A percentile compares a stretch with the other conserved stretches of the same genome.
Evolutionary conservation across 1,140 invertebrate genomes (phyloP).

Genomic region (Sycobia sp.): DNA sequence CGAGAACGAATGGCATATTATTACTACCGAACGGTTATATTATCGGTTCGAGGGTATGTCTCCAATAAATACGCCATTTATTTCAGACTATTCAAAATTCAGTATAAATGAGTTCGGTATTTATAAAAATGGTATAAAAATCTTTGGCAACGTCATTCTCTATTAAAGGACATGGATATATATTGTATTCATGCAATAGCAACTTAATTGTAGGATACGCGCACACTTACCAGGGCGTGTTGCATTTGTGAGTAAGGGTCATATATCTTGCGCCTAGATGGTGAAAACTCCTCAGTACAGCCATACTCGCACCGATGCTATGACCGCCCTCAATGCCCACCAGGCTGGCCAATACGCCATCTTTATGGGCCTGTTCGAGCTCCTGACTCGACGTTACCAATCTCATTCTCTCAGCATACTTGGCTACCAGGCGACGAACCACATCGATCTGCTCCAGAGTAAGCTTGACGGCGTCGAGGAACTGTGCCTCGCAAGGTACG

Average conservation of each 20-base stretch:
- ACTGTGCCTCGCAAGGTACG: slow-evolving; percentile 81
- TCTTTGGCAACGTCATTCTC: neutral
- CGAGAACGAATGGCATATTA: too few relatives aligned
- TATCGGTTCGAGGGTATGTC: too few relatives aligned
- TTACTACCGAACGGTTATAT: too few relatives aligned
- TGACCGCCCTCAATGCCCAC: slow-evolving; percentile 88
- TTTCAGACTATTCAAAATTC: too few relatives aligned
- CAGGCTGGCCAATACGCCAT: slow-evolving; percentile 75
- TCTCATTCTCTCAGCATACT: slow-evolving; percentile 42
- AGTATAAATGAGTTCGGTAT: too few relatives aligned
- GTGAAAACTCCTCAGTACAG: slow-evolving; percentile 81
- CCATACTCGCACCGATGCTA: slow-evolving; percentile 81
- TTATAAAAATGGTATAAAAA: too few relatives aligned
- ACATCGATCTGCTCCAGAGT: slow-evolving; percentile 84
- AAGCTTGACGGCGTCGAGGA: slow-evolving; percentile 78
- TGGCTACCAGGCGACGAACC: slow-evolving; percentile 76
- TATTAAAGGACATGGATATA: neutral
- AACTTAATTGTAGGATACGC: too few relatives aligned
- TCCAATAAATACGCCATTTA: too few relatives aligned
- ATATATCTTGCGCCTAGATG: slow-evolving; percentile 82
- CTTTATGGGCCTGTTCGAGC: slow-evolving; percentile 39
- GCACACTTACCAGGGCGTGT: slow-evolving; percentile 80
- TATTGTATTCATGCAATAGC: too few relatives aligned
- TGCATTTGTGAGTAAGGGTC: slow-evolving; percentile 86
- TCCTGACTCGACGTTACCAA: slow-evolving; percentile 36